Base-by-base conservation (phyloP, 2,888 invertebrate genomes). In the Synergus japonicus region DNA sequence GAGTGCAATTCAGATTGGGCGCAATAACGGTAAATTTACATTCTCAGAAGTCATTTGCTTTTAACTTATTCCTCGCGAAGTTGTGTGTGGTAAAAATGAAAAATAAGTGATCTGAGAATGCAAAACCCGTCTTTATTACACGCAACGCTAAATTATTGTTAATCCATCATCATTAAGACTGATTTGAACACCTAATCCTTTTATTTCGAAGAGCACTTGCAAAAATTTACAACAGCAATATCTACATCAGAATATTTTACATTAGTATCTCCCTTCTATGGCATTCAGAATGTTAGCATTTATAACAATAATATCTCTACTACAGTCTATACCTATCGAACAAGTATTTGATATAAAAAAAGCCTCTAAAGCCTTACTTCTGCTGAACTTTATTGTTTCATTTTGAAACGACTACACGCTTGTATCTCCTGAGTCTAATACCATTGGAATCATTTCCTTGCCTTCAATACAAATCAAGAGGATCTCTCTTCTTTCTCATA, bases 361-460 rank as follows among this genome's bases (percentile, higher is more conserved):
- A 49, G 5, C 4, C 13, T 15, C 4, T 49, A 46, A 46, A 29
- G 46, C 15, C 22, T 49, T 69, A 7, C 46, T 69, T 69, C 22
- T 13, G 29, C 13, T 69, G 49, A 8, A 69, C 18, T 69, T 69
- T 18, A 69, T 46, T 29, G 67, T 69, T 46, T 69, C 37, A 46
- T 73, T 54, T 73, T 12, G n/a, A 37, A 15, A 54, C 37, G 54
- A 73, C 73, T 54, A 18, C n/a, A 43, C 37, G 73, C 37, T 37
- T 54, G 37, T 37, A 58, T 58, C 37, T 4, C 13, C 54, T 13
- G 10, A 73, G 37, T 10, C 41, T 54, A 58, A 69, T 22, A 22
- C 29, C 13, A 46, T 49, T 69, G 49, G 69, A 69, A 54, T 37
- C n/a, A 54, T 54, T 73, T 73, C 29, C 54, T 54, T 73, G 49